Conservation (phyloP, 1,140 invertebrate genomes). For the Neelides sp. region DNA sequence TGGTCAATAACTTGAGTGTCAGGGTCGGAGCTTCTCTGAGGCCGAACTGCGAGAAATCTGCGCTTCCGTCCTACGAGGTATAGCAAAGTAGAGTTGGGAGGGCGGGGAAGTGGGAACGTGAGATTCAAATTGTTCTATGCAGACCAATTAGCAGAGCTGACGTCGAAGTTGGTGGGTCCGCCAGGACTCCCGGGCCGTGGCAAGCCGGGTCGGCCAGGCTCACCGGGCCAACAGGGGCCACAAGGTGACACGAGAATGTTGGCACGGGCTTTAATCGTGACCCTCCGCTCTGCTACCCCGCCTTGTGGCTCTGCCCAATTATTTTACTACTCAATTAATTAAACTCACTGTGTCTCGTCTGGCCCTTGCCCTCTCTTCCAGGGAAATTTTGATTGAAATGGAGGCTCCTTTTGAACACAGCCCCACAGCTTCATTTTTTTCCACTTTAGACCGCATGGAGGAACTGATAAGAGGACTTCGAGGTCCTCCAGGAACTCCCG, state of each 20-base stretch:
- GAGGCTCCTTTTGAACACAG: neutral
- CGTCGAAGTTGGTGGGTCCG: constrained; percentile 45
- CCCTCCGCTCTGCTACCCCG: too few species aligned
- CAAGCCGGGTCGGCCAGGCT: too few species aligned
- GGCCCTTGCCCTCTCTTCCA: too few species aligned
- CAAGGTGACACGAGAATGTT: neutral
- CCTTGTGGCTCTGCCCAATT: too few species aligned
- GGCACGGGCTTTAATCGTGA: too few species aligned
- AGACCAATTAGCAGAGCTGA: constrained; percentile 50
- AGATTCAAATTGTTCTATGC: constrained; percentile 19
- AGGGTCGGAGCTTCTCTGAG: constrained; percentile 41
- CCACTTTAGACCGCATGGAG: constrained; percentile 43
- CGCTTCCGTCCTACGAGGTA: constrained; percentile 42
- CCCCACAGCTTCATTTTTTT: neutral
- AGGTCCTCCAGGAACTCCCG: constrained; percentile 41
- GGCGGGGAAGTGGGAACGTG: neutral
- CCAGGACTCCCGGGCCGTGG: constrained; percentile 48
- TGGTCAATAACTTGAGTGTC: constrained; percentile 32
- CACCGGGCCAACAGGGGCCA: neutral
- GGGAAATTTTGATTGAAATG: too few species aligned
- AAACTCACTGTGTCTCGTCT: too few species aligned
- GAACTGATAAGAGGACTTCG: constrained; percentile 43
- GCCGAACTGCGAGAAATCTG: constrained; percentile 45
- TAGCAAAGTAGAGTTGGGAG: constrained; percentile 4
- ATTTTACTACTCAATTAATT: too few species aligned